phyloP scores from a whole-genome alignment of 1,140 invertebrate species.

The Bicyclus anynana region DNA sequence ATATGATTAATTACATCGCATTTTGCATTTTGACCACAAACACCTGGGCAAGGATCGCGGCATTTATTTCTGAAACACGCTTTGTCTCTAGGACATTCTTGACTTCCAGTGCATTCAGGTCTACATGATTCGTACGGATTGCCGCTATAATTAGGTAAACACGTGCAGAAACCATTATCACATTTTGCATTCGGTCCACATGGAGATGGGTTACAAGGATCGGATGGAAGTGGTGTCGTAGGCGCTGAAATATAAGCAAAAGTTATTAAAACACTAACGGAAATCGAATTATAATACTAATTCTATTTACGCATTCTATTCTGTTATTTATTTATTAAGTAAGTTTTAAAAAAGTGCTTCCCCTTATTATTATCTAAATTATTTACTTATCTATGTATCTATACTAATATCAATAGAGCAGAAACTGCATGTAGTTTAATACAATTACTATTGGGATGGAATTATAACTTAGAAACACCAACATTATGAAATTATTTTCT shows the following conservation, averaged over 20 bases:
- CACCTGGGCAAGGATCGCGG: constrained; percentile 87
- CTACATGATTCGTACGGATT: constrained; percentile 89
- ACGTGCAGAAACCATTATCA: constrained; percentile 82
- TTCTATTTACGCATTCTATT: too few relatives aligned
- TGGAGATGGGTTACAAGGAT: constrained; percentile 87
- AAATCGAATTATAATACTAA: too few relatives aligned
- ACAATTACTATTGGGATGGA: too few relatives aligned
- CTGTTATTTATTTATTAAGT: too few relatives aligned
- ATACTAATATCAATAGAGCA: too few relatives aligned
- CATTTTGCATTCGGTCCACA: constrained; percentile 89
- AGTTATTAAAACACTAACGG: background rate
- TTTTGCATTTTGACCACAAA: constrained; percentile 89
- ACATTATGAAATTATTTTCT: too few relatives aligned
- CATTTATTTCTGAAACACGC: constrained; percentile 90
- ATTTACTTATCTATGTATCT: too few relatives aligned
- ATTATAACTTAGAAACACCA: too few relatives aligned
- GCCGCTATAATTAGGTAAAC: constrained; percentile 84
- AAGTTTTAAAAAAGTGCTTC: too few relatives aligned
- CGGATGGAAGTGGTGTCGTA: constrained; percentile 49
- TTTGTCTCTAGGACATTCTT: constrained; percentile 88
- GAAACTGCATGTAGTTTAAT: too few relatives aligned
- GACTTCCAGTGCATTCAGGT: constrained; percentile 88
- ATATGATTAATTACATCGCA: constrained; percentile 92
- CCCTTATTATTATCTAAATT: too few relatives aligned
- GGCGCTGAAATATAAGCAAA: constrained; percentile 49